Base-by-base conservation (phyloP, 1,140 invertebrate genomes). In the Drosophila ogumai region DNA sequence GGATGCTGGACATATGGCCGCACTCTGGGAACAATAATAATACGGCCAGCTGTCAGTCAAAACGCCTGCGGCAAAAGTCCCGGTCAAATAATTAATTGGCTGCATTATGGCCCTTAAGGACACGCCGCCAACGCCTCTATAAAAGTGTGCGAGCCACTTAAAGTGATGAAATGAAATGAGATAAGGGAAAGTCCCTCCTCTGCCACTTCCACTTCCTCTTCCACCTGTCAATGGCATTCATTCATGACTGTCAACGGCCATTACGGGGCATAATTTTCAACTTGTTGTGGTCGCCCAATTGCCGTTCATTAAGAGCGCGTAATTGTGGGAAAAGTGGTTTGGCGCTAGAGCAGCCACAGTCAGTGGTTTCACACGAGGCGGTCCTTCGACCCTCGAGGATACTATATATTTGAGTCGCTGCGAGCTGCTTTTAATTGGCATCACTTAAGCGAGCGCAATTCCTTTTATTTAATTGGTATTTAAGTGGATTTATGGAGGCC, bases 251-350 rank as follows among this genome's bases (percentile, higher is more conserved):
- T 77, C 47, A 63, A 60, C 65, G 57, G 49, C 61, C 74, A 74
- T 79, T 76, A 75, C 81, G 68, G 59, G 56, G 69, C 81, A 88
- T 88, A 90, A 88, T 88, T 88, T 88, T 85, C 84, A 90, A 78
- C 81, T 90, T 90, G 81, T 90, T 90, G 86, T 88, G 84, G 84
- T 78, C 60, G 61, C 77, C 44, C 77, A 79, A 90, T 88, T 88
- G 84, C 43, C 81, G 68, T 80, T 81, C 85, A 90, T 85, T 90
- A 90, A 88, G 78, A 81, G 60, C 68, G 86, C 77, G 86, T 85
- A 85, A 90, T 90, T 88, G 84, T 68, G 67, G 84, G 60, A 44
- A 85, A 55, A 90, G 84, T 81, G 85, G 77, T 80, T 88, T 84
- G 36, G 69, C 44, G 56, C 61, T 60, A 44, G 69, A 72, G 44